Conservation (phyloP, 2,113 vertebrate species). For the Microtus montanus region DNA sequence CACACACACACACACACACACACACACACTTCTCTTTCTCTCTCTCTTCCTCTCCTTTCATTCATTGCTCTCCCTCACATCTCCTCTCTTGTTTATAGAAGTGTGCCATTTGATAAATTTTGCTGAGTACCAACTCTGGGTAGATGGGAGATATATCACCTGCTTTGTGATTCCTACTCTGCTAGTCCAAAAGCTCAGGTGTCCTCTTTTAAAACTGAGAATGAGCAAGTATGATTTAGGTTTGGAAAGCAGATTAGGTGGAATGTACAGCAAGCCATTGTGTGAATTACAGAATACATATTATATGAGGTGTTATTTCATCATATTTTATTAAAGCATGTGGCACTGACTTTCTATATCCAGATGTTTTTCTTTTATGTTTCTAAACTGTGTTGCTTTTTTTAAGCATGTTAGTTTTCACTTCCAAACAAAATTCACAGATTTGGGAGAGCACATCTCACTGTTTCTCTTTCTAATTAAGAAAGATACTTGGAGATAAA, state of each 20-base stretch:
- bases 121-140: background rate
- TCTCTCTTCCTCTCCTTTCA: background rate
- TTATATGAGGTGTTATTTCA: background rate
- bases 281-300: background rate
- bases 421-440: background rate
- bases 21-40: background rate
- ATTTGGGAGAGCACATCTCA: background rate
- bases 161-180: background rate
- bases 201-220: background rate
- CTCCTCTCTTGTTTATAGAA: background rate
- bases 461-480: background rate
- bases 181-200: background rate
- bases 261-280: background rate
- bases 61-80: accelerated
- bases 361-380: background rate
- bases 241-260: background rate
- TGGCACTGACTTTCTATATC: background rate
- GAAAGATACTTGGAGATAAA: background rate
- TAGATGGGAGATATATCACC: background rate
- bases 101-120: background rate
- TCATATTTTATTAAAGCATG: background rate
- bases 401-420: background rate
- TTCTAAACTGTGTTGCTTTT: background rate
- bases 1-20: background rate
- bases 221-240: constrained; percentile 20